Percentiles rank a stretch among this genome's conserved stretches.
Conservation (phyloP, 2,888 invertebrate genomes). For the Hirtodrosophila cameraria region DNA sequence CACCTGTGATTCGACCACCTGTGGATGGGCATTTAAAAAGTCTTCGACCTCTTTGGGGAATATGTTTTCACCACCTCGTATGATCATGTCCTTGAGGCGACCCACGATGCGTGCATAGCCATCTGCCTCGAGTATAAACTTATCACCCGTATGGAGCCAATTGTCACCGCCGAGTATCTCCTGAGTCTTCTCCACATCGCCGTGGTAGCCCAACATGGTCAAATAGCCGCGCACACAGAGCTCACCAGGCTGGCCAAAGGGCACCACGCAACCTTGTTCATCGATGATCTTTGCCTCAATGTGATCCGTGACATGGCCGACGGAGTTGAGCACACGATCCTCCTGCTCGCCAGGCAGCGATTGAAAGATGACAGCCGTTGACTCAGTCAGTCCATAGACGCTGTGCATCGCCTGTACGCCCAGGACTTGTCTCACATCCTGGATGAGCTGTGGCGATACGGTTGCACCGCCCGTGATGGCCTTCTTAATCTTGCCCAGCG, state of each 20-base stretch:
- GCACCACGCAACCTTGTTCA: constrained; percentile 86
- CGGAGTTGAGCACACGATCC: constrained; percentile 84
- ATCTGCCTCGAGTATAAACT: constrained; percentile 87
- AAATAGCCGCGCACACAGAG: constrained; percentile 89
- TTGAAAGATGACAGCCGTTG: constrained; percentile 85
- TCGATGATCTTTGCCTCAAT: constrained; percentile 87
- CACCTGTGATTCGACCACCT: constrained; percentile 88
- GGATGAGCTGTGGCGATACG: constrained; percentile 87
- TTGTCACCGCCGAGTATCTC: constrained; percentile 87
- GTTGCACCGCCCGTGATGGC: constrained; percentile 90
- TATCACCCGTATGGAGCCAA: constrained; percentile 90
- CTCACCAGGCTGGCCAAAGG: constrained; percentile 89
- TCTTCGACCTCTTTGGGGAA: constrained; percentile 92
- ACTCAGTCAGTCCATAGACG: constrained; percentile 87
- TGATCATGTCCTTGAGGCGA: constrained; percentile 90
- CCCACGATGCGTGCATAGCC: constrained; percentile 90
- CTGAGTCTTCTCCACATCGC: constrained; percentile 88
- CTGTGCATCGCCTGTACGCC: constrained; percentile 85
- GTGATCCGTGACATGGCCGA: constrained; percentile 86
- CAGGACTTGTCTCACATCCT: constrained; percentile 85
- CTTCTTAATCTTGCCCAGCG: constrained; percentile 84
- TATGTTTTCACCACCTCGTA: constrained; percentile 92
- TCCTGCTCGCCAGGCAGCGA: constrained; percentile 84
- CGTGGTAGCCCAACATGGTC: constrained; percentile 91
- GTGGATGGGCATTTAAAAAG: constrained; percentile 88